Base-by-base conservation (phyloP, 1,140 invertebrate genomes). In the Anagrus nilaparvatae region DNA sequence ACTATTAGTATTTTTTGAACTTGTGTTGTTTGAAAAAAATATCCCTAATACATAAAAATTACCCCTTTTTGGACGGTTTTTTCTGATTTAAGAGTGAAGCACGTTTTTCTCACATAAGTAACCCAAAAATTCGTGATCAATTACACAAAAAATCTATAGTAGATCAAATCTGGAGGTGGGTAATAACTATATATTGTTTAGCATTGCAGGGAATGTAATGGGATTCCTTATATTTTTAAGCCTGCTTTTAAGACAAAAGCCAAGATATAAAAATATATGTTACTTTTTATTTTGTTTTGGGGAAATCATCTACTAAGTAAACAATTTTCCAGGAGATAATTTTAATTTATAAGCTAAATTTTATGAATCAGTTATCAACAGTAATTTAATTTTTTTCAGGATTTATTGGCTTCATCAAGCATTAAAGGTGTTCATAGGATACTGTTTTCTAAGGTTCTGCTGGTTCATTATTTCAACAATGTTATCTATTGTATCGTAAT, bases 351-450 rank as follows among this genome's bases (percentile, higher is more conserved):
- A 25, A 40, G 19, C 3, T 4, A 14, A 17, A 13, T 17, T 8
- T 8, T 9, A 21, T 5, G 29, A 19, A 4, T 45, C n/a, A 12
- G 40, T 33, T n/a, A 18, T 37, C 25, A 50, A n/a, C n/a, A n/a
- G n/a, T n/a, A n/a, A n/a, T 16, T n/a, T n/a, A n/a, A 19, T 30
- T 13, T 27, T 40, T 62, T 57, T 19, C 50, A 69, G 67, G 51
- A 60, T 70, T 54, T 70, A 63, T 20, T 67, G 63, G 60, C 51
- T 61, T 8, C 67, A 70, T 53, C 63, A 68, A 44, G 54, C 47
- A 21, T 29, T 61, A 2, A 69, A 69, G 47, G 9, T 65, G 1
- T 38, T 67, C 3, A 24, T 69, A 4, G 53, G 52, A 3, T 67
- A 61, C 14, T 42, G 50, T 4, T 12, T 59, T 0, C 17, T 69